phyloP scores from a whole-genome alignment of 2,797 vertebrate genomes.

The Pitangus sulphuratus region DNA sequence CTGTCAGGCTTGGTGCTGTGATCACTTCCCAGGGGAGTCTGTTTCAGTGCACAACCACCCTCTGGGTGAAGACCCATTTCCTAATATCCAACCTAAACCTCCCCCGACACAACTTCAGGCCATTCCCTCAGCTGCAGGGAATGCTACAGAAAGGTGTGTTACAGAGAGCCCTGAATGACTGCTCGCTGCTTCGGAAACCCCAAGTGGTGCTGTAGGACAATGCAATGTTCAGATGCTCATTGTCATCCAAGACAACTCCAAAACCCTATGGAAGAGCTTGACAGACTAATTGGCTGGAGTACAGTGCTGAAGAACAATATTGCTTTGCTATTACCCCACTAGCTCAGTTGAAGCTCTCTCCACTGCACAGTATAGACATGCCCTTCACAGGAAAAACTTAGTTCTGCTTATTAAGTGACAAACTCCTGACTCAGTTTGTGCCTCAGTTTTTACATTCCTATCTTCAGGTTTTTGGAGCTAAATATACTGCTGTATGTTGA shows the following conservation, averaged over 20 bases:
- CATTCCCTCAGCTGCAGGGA: background rate
- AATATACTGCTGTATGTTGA: background rate
- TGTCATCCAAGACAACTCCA: background rate
- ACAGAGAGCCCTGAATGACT: background rate
- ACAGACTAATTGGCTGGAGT: background rate
- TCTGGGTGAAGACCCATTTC: background rate
- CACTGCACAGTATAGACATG: background rate
- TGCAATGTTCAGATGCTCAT: background rate
- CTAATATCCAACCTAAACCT: background rate
- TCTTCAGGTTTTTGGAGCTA: background rate
- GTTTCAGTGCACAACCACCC: too few relatives aligned
- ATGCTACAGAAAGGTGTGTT: background rate
- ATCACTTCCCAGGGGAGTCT: background rate
- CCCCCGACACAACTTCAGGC: background rate
- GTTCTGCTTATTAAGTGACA: background rate
- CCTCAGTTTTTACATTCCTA: background rate
- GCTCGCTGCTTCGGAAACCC: background rate
- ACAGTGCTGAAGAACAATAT: background rate
- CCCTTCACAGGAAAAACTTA: background rate
- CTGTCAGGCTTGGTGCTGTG: background rate
- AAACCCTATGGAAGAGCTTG: background rate
- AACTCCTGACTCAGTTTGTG: background rate
- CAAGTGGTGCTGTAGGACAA: accelerated
- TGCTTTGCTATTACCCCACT: background rate
- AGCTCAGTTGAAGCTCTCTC: background rate